These are phyloP conservation scores for Lutjanus argentimaculatus DNA, from an alignment of 2,797 vertebrate species.

Conservation along the genomic window DNA sequence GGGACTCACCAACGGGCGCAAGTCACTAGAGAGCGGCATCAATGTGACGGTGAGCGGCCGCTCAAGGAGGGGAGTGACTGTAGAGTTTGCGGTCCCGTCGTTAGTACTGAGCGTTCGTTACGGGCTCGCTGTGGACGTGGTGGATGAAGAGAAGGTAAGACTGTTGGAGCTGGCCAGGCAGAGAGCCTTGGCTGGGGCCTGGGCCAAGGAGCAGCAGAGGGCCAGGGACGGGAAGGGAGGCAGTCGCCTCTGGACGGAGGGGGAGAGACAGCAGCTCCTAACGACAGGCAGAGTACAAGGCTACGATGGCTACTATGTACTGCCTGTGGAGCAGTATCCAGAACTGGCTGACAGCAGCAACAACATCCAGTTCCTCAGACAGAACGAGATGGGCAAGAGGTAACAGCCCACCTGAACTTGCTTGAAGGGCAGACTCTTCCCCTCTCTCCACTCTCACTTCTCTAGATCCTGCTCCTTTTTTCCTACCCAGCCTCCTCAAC, in stretches of 20 bases:
- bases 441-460: conserved; percentile 51
- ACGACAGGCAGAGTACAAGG: conserved; percentile 95
- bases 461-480: conserved; percentile 61
- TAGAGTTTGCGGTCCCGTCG: conserved; percentile 92
- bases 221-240: conserved; percentile 95
- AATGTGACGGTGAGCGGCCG: conserved; percentile 96
- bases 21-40: conserved; percentile 93
- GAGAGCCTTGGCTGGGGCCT: conserved; percentile 93
- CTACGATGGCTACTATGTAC: conserved; percentile 98
- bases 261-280: conserved; percentile 97
- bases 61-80: conserved; percentile 95
- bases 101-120: conserved; percentile 95
- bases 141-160: conserved; percentile 96
- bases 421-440: conserved; percentile 70
- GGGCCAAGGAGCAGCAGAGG: conserved; percentile 96
- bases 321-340: conserved; percentile 98
- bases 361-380: conserved; percentile 99
- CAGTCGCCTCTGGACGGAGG: conserved; percentile 97
- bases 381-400: conserved; percentile 99
- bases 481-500: conserved; percentile 73
- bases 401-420: conserved; percentile 93
- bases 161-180: conserved; percentile 96
- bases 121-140: conserved; percentile 90
- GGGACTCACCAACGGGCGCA: conserved; percentile 94
- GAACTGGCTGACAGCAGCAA: conserved; percentile 99